Conservation (phyloP, 2,113 vertebrate species). For the Onychostruthus taczanowskii region DNA sequence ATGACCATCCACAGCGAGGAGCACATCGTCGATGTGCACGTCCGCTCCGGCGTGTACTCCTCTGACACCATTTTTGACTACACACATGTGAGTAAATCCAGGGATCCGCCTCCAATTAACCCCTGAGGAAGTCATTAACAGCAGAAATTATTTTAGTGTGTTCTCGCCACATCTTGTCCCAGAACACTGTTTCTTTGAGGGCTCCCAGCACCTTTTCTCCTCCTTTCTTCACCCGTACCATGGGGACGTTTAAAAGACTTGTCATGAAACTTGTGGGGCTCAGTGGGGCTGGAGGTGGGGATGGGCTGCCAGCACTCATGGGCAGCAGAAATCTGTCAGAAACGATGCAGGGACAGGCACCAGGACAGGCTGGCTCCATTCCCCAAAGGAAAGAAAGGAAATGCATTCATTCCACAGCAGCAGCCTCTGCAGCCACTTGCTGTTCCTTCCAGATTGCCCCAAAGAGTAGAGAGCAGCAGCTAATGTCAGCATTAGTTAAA, state of each 20-base stretch:
- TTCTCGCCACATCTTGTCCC: not conserved
- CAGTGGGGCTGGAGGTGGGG: not conserved
- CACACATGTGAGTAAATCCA: slow-evolving; percentile 55
- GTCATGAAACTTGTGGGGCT: not conserved
- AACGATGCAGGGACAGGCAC: not conserved
- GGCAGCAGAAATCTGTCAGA: not conserved
- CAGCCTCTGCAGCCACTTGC: not conserved
- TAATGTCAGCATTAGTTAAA: too few relatives aligned
- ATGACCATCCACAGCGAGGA: slow-evolving; percentile 63
- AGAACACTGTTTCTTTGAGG: not conserved
- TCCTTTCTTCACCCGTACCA: not conserved
- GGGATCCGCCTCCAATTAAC: not conserved
- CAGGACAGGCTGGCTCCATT: not conserved
- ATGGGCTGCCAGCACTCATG: not conserved
- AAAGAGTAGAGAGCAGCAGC: not conserved
- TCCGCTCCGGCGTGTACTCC: slow-evolving; percentile 63
- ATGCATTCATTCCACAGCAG: not conserved
- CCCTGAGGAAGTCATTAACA: not conserved
- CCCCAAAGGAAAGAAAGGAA: not conserved
- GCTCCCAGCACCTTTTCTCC: not conserved
- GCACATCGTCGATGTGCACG: not conserved
- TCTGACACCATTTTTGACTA: slow-evolving; percentile 77
- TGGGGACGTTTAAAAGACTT: not conserved
- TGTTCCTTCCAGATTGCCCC: not conserved
- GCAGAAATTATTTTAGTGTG: not conserved